Conservation (phyloP, 35 echinoderm and acorn worm species). For the Ptychodera flava region DNA sequence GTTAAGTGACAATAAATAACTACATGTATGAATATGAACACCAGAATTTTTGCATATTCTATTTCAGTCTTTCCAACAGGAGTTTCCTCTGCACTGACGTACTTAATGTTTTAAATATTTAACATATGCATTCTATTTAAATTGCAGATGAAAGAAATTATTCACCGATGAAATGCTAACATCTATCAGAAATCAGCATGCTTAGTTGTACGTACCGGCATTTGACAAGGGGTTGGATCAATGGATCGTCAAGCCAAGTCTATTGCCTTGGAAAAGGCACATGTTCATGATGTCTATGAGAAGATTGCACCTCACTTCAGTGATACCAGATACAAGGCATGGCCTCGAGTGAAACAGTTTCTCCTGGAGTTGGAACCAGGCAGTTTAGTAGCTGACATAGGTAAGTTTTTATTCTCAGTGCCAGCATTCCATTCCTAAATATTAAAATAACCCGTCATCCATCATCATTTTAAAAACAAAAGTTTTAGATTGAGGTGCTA, state of each 20-base stretch:
- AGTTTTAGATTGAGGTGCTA: no score
- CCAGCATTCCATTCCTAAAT: no score
- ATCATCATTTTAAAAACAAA: no score
- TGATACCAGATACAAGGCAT: constrained; percentile 90
- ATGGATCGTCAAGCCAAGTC: constrained; percentile 95
- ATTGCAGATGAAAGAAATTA: not conserved
- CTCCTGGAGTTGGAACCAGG: constrained; percentile 74
- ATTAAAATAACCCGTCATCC: no score
- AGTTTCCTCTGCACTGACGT: no score
- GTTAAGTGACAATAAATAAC: no score
- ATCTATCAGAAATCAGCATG: not conserved
- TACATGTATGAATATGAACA: no score
- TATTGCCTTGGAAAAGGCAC: constrained; percentile 91
- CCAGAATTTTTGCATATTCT: no score
- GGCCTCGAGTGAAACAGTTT: constrained; percentile 92
- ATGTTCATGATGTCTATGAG: constrained; percentile 96
- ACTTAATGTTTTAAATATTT: no score
- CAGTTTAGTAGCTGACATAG: constrained; percentile 92
- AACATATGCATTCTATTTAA: not conserved
- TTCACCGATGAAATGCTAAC: not conserved
- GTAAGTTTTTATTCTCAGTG: no score
- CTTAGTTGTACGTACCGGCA: not conserved
- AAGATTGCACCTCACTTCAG: constrained; percentile 96
- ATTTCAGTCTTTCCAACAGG: no score
- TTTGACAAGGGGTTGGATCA: not conserved